A percentile compares a stretch with the other conserved stretches of the same genome.
These are phyloP conservation scores for Zaprionus bogoriensis DNA, from an alignment of 2,888 invertebrate genomes.

Conservation along the genomic window DNA sequence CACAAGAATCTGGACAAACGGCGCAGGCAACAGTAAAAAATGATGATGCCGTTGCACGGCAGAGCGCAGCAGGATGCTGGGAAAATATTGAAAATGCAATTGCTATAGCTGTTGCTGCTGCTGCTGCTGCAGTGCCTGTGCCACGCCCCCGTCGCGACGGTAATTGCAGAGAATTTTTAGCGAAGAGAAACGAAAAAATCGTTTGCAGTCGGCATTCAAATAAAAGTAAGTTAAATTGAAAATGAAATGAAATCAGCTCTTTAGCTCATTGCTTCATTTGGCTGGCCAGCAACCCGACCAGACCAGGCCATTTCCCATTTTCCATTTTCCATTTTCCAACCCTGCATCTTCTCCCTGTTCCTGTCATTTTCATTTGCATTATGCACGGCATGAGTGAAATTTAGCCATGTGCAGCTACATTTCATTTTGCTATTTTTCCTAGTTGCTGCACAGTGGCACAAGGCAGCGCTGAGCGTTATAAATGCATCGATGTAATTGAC, in stretches of 20 bases:
- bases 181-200: constrained; percentile 14
- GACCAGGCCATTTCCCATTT: neutral
- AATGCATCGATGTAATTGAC: constrained; percentile 30
- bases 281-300: constrained; percentile 13
- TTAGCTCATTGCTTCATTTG: constrained; percentile 49
- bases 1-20: constrained; percentile 56
- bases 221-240: constrained; percentile 68
- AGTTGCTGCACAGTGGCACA: neutral
- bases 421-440: constrained; percentile 38
- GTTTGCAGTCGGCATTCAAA: constrained; percentile 48
- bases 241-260: constrained; percentile 72
- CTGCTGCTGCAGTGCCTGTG: neutral
- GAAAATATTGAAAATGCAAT: constrained; percentile 75
- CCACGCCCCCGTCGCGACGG: constrained; percentile 29
- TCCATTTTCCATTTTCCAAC: neutral
- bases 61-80: neutral
- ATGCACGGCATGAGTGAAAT: constrained; percentile 58
- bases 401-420: constrained; percentile 36
- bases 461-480: neutral
- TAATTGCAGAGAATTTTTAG: constrained; percentile 59
- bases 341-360: too few species aligned
- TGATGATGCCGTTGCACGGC: constrained; percentile 46
- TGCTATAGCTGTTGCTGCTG: constrained; percentile 44
- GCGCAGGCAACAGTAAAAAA: constrained; percentile 46
- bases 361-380: constrained; percentile 61